Percentiles rank a stretch among this genome's conserved stretches.
Evolutionary conservation across 1,140 invertebrate genomes (phyloP).

Genomic region (Formica exsecta): DNA sequence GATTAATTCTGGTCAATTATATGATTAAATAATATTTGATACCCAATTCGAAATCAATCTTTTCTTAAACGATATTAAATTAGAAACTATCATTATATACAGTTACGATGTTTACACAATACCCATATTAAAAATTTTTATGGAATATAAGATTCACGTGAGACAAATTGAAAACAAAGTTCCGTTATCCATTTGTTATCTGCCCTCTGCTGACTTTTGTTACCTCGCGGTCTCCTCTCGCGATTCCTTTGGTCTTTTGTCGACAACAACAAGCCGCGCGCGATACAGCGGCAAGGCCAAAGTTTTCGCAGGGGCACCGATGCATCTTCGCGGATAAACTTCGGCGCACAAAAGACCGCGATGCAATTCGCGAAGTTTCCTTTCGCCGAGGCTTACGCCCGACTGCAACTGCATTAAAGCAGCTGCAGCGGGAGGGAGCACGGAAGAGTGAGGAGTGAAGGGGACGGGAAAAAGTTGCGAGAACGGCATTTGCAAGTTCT

Average conservation of each 20-base stretch:
- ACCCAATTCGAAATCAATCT: not conserved
- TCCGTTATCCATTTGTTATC: slow-evolving; percentile 41
- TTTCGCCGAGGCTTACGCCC: slow-evolving; percentile 58
- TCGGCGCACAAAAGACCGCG: slow-evolving; percentile 49
- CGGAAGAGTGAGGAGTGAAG: not conserved
- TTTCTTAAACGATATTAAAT: not conserved
- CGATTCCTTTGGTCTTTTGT: slow-evolving; percentile 33
- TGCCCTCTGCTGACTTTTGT: slow-evolving; percentile 22
- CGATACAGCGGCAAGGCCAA: slow-evolving; percentile 20
- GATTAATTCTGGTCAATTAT: not conserved
- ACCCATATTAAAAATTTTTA: not conserved
- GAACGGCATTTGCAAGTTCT: slow-evolving; percentile 69
- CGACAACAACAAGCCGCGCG: slow-evolving; percentile 29
- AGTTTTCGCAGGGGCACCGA: slow-evolving; percentile 46
- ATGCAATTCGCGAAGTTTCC: slow-evolving; percentile 62
- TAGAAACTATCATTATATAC: not conserved
- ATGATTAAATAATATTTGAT: not conserved
- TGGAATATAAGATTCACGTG: not conserved
- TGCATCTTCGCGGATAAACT: slow-evolving; percentile 59
- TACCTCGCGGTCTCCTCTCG: slow-evolving; percentile 3
- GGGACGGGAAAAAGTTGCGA: slow-evolving; percentile 56
- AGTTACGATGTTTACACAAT: not conserved
- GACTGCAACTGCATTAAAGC: slow-evolving; percentile 56
- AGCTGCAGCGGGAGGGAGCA: not conserved
- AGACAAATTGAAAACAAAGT: slow-evolving; percentile 29